Base-by-base conservation (phyloP, 30 jellyfish, hydroid and myxozoan species). In the Cassiopea xamachana region DNA sequence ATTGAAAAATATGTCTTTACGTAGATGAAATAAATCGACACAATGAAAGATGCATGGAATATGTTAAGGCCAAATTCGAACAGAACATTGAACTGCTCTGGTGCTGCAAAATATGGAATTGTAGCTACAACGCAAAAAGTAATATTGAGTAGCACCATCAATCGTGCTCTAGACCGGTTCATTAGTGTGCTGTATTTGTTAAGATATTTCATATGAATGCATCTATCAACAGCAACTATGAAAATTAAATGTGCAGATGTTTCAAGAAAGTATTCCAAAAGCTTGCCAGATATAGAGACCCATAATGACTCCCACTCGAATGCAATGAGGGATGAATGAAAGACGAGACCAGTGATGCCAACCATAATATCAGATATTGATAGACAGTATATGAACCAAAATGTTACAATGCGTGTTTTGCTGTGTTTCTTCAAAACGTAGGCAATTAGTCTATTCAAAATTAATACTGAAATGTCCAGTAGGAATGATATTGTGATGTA, bases 171-270 rank as follows among this genome's bases (percentile, higher is more conserved):
- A 15, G 15, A 71, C 7, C 7, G 50, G n/a, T 51, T 71, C 80
- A 71, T 71, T 12, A 71, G n/a, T 10, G 51, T 19, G 80, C 16
- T 71, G 16, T 71, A 71, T 19, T 19, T 71, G 55, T 4, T 71
- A 3, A 71, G 80, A 16, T 71, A 71, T 16, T 71, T 71, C 80
- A 71, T 71, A 19, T 71, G 80, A 55, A 71, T 19, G 55, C 80
- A 71, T 1, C 80, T 51, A 71, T 71, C 80, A 71, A 71, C 15
- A 1, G 80, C 50, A 16, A 71, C 27, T 51, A 71, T 71, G 2
- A 71, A 19, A 2, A 71, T 71, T 1, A 71, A 6, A 19, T 55
- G 51, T 1, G 58, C 80, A 1, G 80, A 71, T 6, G 27, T 3
- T 12, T 6, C 1, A 6, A 18, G n/a, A 43, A 18, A 71, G 51